Base-by-base conservation (phyloP, 2,888 invertebrate species). In the Pimpla rufipes region DNA sequence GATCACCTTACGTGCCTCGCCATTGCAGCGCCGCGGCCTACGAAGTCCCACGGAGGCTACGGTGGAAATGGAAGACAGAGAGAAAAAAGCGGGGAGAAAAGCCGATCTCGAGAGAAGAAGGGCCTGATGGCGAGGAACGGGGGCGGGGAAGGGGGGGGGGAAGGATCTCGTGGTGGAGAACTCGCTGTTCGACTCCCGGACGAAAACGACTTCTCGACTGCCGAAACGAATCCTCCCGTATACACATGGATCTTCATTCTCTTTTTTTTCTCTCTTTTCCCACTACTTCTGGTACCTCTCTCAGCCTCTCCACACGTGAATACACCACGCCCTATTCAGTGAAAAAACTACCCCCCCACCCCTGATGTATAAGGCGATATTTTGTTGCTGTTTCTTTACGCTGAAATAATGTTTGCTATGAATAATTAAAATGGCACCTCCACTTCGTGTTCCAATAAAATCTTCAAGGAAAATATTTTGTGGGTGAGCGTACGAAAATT, bases 161-260 rank as follows among this genome's bases (percentile, higher is more conserved):
- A 50, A 62, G 78, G 68, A 78, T 78, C 47, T 74, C 64, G 21
- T 70, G 52, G 78, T 70, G 73, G 78, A 76, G 75, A 57, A 45
- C 76, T 70, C 37, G 82, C 64, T 52, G 64, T 78, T 75, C 74
- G 82, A 79, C 70, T 70, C 47, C 62, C 59, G 64, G 40, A 74
- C 70, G 77, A 73, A 73, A 70, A 74, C 78, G 62, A 78, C 76
- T 66, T 55, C 50, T 62, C 67, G 68, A 74, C 73, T 68, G 67
- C 59, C 67, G 77, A 78, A 82, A 82, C 82, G 82, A 74, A 78
- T 82, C 77, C 52, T 67, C 64, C 55, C 80, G 64, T 71, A 66
- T 66, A 81, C 62, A 66, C 66, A 66, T 71, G 57, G 57, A 59
- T 77, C 40, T 74, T 74, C 18, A 18, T 42, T 50, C 37, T 45